Percentiles rank a stretch among this genome's conserved stretches.
Evolutionary conservation across 2,797 vertebrate species (phyloP).

Genomic region (Channa striata): DNA sequence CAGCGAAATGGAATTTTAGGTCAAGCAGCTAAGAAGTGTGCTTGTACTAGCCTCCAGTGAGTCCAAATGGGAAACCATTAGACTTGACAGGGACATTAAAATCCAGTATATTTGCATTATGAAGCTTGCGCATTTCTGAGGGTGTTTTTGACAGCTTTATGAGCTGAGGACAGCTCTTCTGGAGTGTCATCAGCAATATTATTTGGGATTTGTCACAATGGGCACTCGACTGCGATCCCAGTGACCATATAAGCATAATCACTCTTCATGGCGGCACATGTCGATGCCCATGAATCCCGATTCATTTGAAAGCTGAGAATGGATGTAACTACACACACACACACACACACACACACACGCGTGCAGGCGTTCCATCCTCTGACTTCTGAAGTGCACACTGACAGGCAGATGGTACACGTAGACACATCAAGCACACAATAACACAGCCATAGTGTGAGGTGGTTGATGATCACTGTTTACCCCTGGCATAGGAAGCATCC

Average conservation of each 20-base stretch:
- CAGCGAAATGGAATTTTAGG: slow-evolving; percentile 53
- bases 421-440: background rate
- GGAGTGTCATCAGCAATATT: slow-evolving; percentile 59
- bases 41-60: slow-evolving; percentile 49
- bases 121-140: slow-evolving; percentile 33
- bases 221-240: slow-evolving; percentile 47
- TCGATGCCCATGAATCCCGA: slow-evolving; percentile 53
- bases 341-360: slow-evolving; percentile 12
- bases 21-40: slow-evolving; percentile 51
- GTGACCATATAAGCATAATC: slow-evolving; percentile 54
- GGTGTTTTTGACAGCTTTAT: slow-evolving; percentile 60
- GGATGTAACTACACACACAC: slow-evolving; percentile 15
- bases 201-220: slow-evolving; percentile 61
- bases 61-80: slow-evolving; percentile 68
- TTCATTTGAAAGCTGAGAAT: slow-evolving; percentile 43
- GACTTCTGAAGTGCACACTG: background rate
- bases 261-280: slow-evolving; percentile 52
- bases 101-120: slow-evolving; percentile 76
- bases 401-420: slow-evolving; percentile 9
- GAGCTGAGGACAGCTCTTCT: slow-evolving; percentile 32
- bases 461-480: slow-evolving; percentile 51
- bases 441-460: slow-evolving; percentile 27
- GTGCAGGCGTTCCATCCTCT: background rate
- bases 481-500: slow-evolving; percentile 15
- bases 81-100: slow-evolving; percentile 79